phyloP scores from a whole-genome alignment of 1,140 invertebrate genomes.

The Solenopsis invicta region DNA sequence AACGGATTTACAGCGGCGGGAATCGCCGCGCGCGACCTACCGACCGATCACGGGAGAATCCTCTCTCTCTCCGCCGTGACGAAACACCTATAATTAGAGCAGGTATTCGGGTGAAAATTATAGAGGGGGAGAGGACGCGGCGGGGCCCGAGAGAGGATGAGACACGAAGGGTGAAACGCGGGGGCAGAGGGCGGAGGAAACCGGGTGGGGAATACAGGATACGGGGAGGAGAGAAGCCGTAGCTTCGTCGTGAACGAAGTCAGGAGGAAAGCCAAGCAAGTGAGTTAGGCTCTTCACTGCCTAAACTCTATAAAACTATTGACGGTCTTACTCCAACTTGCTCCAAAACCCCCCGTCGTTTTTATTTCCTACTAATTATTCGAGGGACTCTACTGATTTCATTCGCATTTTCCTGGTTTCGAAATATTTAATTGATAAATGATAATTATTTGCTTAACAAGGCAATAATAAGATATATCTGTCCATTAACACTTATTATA shows the following conservation, averaged over 20 bases:
- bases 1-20: conserved; percentile 36
- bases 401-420: not conserved
- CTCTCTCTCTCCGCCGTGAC: conserved; percentile 72
- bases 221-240: conserved; percentile 62
- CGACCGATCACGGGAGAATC: conserved; percentile 62
- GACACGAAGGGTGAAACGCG: conserved; percentile 57
- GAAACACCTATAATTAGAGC: conserved; percentile 84
- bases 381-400: not conserved
- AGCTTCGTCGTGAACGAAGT: conserved; percentile 45
- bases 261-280: conserved; percentile 59
- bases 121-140: conserved; percentile 73
- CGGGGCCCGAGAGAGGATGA: conserved; percentile 48
- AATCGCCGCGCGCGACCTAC: conserved; percentile 52
- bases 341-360: not conserved
- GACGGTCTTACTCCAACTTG: not conserved
- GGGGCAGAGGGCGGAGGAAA: not conserved
- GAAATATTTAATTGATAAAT: not conserved
- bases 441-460: not conserved
- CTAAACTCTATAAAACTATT: conserved; percentile 36
- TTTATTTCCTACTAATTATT: conserved; percentile 21
- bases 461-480: not conserved
- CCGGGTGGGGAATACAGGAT: conserved; percentile 26
- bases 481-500: not conserved
- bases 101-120: conserved; percentile 83
- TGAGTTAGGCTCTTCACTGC: conserved; percentile 40